A percentile compares a stretch with the other conserved stretches of the same genome.
Evolutionary conservation across 2,888 invertebrate genomes (phyloP).

Genomic region (Ormyrus labotus): DNA sequence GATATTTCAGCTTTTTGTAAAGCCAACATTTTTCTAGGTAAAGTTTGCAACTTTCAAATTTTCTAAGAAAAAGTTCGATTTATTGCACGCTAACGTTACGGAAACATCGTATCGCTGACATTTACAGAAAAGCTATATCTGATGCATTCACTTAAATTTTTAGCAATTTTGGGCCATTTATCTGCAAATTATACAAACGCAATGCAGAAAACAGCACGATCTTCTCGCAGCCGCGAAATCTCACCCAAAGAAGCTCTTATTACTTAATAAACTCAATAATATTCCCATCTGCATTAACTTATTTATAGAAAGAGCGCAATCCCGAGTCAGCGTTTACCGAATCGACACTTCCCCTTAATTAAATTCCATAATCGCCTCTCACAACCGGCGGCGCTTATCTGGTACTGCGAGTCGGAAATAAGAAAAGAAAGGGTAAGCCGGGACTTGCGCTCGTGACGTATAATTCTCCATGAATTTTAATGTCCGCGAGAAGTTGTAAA

Average conservation of each 20-base stretch:
- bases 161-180: slow-evolving; percentile 27
- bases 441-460: neutral
- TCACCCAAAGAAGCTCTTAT: neutral
- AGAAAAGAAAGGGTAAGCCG: neutral
- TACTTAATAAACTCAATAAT: neutral
- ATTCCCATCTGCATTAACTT: too few species aligned
- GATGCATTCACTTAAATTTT: neutral
- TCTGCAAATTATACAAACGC: neutral
- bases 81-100: too few species aligned
- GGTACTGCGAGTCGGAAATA: neutral
- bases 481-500: neutral
- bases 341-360: slow-evolving; percentile 6
- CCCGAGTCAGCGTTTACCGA: neutral
- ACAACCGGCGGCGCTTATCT: neutral
- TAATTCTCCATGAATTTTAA: slow-evolving; percentile 29
- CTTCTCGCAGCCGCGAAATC: neutral
- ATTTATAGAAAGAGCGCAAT: neutral
- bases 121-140: too few species aligned
- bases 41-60: too few species aligned
- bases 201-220: neutral
- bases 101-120: too few species aligned
- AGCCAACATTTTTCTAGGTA: too few species aligned
- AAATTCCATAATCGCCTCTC: slow-evolving; percentile 11
- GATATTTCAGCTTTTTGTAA: too few species aligned
- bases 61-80: too few species aligned